Evolutionary conservation across 2,113 vertebrate species (phyloP), one percentile per base, ranked within the genome.

Genomic region (Myrmecophaga tridactyla): DNA sequence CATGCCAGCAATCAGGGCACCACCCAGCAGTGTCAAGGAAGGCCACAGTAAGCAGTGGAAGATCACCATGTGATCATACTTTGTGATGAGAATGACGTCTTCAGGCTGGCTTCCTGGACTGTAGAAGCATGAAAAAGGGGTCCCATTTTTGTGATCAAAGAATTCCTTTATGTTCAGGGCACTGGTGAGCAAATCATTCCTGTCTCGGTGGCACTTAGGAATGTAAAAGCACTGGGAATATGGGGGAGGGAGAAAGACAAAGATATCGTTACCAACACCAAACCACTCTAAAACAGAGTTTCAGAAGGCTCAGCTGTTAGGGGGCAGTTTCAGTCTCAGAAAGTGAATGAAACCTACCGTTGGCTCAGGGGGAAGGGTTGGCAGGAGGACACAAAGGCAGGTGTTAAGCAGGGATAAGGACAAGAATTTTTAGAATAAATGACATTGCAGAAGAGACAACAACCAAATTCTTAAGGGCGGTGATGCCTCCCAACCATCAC

Each of bases 171-270:
- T 97, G 63, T 97, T 95, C 76, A 96, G 94, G 60, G 97, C 98
- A 72, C 98, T 98, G 29, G 80, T 92, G 60, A 98, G 88, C 73
- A 99, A 97, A 21, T 98, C 97, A 0, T 94, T 92, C 92, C 96
- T 96, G 53, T 98, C 98, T 97, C 90, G 95, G 51, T 97, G 98
- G 96, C 98, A 99, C 96, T 98, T 98, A 1, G 98, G 99, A n/a
- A 98, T 96, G 95, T 99, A 99, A 97, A 99, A 99, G 97, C 99
- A 99, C 99, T 99, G 92, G 86, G 73, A 82, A 84, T 75, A 73
- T 9, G 23, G 46, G 91, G 17, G 82, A 80, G 58, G 43, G 39
- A 89, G 60, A 92, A 70, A 89, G 62, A 41, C 43, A 63, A 94
- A 73, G 41, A 27, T 2, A 12, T 29, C 39, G 36, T 83, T 65